Base-by-base conservation (phyloP, 2,113 vertebrate species). In the Syngnathoides biaculeatus region DNA sequence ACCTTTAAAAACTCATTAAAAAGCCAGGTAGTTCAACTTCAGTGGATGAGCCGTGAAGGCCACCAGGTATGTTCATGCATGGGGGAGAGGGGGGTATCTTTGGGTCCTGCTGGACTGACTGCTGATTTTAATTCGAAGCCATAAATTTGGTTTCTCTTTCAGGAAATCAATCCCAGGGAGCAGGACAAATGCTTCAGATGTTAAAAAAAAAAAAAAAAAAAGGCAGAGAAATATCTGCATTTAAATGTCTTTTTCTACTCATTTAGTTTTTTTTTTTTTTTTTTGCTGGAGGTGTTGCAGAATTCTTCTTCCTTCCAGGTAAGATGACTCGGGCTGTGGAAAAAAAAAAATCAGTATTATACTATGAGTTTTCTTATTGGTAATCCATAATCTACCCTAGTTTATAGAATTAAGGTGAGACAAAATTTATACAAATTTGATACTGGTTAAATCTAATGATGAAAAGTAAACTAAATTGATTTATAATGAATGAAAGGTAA, bases 61-160 rank as follows among this genome's bases (percentile, higher is more conserved):
- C 55, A 17, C 14, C 52, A 26, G 22, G 52, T 55, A 55, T 40
- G 12, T 75, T 72, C 48, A 38, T 43, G 26, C n/a, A n/a, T n/a
- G n/a, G n/a, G n/a, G n/a, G n/a, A n/a, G n/a, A n/a, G n/a, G 35
- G 66, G 64, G 61, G 40, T 40, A 65, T 63, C 66, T 74, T 80
- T 86, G 81, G 76, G 81, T 87, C 82, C 78, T 48, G 50, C 26
- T 78, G 63, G 50, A 22, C 17, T 71, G 52, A 65, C 58, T 68
- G 72, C 11, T 42, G 60, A 0, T 39, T 52, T 61, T 61, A 43
- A 22, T 48, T 40, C 24, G 26, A 38, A 26, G 58, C 45, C 43
- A 13, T 19, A 20, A 38, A 59, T 52, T 45, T 69, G 24, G 24
- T 30, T 43, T 64, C 57, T 38, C 20, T 64, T 64, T 72, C 24